These are phyloP conservation scores for Microctenopoma stevenorrisi DNA, from an alignment of 2,797 vertebrate genomes.

Conservation along the genomic window DNA sequence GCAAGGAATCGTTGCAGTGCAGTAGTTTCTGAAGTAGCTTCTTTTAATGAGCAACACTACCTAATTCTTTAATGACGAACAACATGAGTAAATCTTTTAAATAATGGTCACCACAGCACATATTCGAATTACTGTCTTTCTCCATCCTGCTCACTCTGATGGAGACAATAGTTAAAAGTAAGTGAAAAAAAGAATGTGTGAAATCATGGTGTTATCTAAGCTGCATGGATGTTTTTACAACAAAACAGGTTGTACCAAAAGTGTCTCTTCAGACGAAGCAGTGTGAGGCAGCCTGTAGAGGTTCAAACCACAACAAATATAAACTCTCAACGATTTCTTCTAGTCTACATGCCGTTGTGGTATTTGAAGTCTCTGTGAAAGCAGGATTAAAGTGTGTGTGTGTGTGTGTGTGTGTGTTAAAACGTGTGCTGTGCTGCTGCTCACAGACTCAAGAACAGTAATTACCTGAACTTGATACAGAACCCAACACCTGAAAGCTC, in stretches of 20 bases:
- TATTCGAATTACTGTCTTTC: slow-evolving; percentile 39
- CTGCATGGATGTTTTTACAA: slow-evolving; percentile 1
- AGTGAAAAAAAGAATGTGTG: slow-evolving; percentile 7
- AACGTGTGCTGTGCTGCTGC: neutral
- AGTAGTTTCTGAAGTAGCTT: neutral
- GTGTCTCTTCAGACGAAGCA: neutral
- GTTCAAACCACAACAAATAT: neutral
- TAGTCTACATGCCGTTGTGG: neutral
- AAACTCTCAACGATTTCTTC: slow-evolving; percentile 9
- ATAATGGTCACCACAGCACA: slow-evolving; percentile 23
- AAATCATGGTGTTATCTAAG: neutral
- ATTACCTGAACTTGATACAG: slow-evolving; percentile 72
- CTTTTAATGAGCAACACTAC: neutral
- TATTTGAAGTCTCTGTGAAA: slow-evolving; percentile 12
- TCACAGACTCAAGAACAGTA: slow-evolving; percentile 59
- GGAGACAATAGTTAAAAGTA: neutral
- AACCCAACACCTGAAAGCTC: slow-evolving; percentile 67
- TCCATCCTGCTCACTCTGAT: neutral
- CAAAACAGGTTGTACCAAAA: neutral
- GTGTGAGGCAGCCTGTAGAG: neutral
- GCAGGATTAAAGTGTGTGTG: neutral
- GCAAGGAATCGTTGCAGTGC: neutral
- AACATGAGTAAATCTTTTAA: slow-evolving; percentile 10
- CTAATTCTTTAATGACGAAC: slow-evolving; percentile 18
- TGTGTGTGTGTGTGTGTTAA: no score